Evolutionary conservation across 1,140 invertebrate species (phyloP).

Genomic region (Drosophila novamexicana): DNA sequence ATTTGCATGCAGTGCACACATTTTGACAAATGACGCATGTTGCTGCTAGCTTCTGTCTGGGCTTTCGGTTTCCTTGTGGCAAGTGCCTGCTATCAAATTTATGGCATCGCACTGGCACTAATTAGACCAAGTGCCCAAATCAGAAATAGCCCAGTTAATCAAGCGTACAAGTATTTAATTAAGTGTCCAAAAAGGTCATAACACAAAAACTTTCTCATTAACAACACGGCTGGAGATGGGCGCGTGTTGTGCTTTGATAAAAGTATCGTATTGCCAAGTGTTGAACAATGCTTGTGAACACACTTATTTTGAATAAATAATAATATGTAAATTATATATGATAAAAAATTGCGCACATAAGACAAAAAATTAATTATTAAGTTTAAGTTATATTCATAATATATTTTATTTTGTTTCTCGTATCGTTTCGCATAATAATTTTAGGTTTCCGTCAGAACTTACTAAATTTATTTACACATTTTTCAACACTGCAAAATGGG

Average conservation of each 20-base stretch:
- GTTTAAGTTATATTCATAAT: no score
- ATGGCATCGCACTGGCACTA: conserved; percentile 54
- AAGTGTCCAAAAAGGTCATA: conserved; percentile 40
- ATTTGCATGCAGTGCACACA: conserved; percentile 41
- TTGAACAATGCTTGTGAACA: no score
- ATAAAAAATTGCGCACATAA: no score
- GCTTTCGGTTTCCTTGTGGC: conserved; percentile 6
- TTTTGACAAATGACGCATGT: conserved; percentile 52
- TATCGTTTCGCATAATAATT: no score
- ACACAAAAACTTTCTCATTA: conserved; percentile 33
- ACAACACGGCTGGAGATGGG: neutral
- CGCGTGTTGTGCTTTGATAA: neutral
- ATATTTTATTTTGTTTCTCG: no score
- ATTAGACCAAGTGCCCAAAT: conserved; percentile 61
- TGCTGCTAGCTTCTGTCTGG: conserved; percentile 3
- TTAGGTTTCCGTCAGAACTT: no score
- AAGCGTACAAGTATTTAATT: conserved; percentile 73
- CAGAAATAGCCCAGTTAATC: conserved; percentile 54
- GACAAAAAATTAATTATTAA: neutral
- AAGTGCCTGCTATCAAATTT: conserved; percentile 52
- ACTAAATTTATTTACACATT: no score
- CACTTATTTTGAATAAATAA: no score
- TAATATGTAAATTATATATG: no score
- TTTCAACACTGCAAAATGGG: no score
- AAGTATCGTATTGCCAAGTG: no score